Conservation (phyloP, 2,797 vertebrate genomes). For the Acrocephalus scirpaceus region DNA sequence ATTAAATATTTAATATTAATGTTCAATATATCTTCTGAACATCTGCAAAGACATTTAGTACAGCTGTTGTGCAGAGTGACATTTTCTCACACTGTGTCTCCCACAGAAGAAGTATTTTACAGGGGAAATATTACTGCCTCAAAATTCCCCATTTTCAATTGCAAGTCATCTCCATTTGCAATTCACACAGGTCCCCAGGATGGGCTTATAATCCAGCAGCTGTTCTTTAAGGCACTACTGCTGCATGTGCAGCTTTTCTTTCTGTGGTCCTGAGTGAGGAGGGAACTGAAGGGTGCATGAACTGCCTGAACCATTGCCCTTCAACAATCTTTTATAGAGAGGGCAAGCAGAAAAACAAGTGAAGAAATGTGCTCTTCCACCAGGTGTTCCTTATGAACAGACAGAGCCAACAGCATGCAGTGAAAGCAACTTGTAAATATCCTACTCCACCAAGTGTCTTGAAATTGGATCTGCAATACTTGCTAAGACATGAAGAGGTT, state of each 20-base stretch:
- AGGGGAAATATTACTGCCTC: background rate
- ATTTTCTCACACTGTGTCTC: background rate
- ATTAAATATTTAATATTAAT: background rate
- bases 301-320: background rate
- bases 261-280: background rate
- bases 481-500: background rate
- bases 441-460: background rate
- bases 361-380: background rate
- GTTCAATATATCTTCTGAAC: background rate
- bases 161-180: background rate
- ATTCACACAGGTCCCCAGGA: background rate
- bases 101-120: background rate
- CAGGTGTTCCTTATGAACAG: fast-evolving
- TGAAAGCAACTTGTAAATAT: background rate
- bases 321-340: background rate
- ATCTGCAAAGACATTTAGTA: background rate
- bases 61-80: fast-evolving
- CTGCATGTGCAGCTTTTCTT: background rate
- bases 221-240: background rate
- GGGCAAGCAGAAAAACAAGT: background rate
- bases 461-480: background rate
- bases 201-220: background rate
- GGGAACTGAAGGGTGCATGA: background rate
- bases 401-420: fast-evolving
- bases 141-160: background rate